Evolutionary conservation across 2,113 vertebrate genomes (phyloP), one percentile per base, ranked within the genome.

Genomic region (Oophaga pumilio): DNA sequence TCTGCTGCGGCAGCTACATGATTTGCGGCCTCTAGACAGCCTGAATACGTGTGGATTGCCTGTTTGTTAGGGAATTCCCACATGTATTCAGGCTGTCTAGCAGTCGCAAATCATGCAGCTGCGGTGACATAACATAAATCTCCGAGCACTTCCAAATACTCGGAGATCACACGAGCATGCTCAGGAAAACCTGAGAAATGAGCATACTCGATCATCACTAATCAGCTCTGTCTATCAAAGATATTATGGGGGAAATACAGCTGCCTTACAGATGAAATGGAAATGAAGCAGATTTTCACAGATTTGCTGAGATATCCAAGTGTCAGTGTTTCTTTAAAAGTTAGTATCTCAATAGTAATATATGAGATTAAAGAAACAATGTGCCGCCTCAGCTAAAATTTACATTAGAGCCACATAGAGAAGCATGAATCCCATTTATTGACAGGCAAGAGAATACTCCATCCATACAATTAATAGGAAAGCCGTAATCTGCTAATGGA

Each of bases 381-480:
- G 43, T 56, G 43, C 49, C 28, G 73, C 43, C 62, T 18, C n/a
- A 28, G 14, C 20, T 33, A 59, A 8, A 62, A 12, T 52, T 24
- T 64, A 22, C 49, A 26, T 18, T 10, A 68, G 6, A 52, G 57
- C n/a, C 52, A 73, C 43, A 81, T 9, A 43, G 53, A 60, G 17
- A 86, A 87, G 66, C 71, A 18, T 56, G 52, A 81, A 73, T 73
- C 28, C 33, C 11, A 60, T 81, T 57, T 87, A 87, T 81, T 73
- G 77, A 87, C 77, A 87, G 26, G 52, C 68, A 60, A 59, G 43
- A 73, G 53, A 60, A 80, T 24, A 49, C 52, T 71, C 53, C 66
- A 87, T 87, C 53, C 85, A 17, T 22, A 82, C 79, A 69, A 87
- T 81, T 81, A 87, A 87, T 81, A 82, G 78, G 66, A 22, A 60